These are phyloP conservation scores for Urocyon cinereoargenteus DNA, from an alignment of 2,797 vertebrate species.

Conservation along the genomic window DNA sequence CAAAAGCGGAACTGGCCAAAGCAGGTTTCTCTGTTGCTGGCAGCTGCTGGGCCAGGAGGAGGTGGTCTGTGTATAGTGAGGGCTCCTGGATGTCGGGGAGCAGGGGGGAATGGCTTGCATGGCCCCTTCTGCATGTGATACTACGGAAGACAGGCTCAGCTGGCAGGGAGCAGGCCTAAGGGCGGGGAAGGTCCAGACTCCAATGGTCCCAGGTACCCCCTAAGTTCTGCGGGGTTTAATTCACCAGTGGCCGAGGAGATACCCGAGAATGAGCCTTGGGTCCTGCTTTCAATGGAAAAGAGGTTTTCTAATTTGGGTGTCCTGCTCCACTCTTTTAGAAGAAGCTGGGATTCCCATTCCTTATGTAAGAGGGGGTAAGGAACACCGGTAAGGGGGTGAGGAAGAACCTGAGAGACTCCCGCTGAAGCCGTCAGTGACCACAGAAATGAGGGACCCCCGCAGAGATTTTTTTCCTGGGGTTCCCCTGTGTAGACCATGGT, in stretches of 20 bases:
- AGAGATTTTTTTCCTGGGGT: background rate
- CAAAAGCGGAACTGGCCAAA: slow-evolving; percentile 54
- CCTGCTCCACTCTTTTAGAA: background rate
- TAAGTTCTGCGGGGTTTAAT: slow-evolving; percentile 35
- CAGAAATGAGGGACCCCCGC: background rate
- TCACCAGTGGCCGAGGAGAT: background rate
- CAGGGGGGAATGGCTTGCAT: background rate
- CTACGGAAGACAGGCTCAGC: background rate
- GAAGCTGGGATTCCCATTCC: background rate
- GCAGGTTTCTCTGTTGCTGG: slow-evolving; percentile 70
- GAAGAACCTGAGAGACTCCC: background rate
- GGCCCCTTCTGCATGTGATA: background rate
- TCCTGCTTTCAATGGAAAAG: background rate
- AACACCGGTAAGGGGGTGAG: background rate
- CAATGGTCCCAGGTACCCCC: background rate
- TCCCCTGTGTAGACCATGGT: background rate
- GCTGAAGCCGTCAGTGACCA: background rate
- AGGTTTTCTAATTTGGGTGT: background rate
- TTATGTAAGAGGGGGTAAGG: background rate
- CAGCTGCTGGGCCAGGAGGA: background rate
- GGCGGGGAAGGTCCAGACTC: background rate
- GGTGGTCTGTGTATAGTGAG: background rate
- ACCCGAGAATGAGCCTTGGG: background rate
- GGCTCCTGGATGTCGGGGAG: background rate
- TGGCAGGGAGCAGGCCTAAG: background rate